Conservation (phyloP, 2,797 vertebrate genomes). For the Paramormyrops hopkinsi region DNA sequence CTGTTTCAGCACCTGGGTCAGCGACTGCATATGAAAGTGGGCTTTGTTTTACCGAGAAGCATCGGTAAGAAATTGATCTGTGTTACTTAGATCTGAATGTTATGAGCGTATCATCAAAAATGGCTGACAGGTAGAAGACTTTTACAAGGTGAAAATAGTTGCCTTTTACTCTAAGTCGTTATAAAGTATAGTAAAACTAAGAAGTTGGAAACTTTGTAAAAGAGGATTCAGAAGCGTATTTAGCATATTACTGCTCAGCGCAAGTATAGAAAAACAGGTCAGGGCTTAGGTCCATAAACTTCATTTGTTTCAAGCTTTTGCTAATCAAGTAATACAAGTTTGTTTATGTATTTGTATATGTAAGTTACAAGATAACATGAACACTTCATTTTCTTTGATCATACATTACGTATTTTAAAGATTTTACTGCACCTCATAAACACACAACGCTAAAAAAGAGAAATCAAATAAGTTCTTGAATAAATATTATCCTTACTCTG, state of each 20-base stretch:
- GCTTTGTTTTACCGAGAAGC: neutral
- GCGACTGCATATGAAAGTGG: neutral
- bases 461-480: neutral
- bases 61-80: neutral
- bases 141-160: neutral
- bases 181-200: neutral
- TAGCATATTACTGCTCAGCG: neutral
- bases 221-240: neutral
- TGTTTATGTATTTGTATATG: neutral
- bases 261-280: slow-evolving; percentile 4
- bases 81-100: neutral
- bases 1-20: slow-evolving; percentile 9
- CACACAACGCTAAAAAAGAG: slow-evolving; percentile 17
- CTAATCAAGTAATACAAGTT: neutral
- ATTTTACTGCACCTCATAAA: slow-evolving; percentile 48
- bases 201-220: neutral
- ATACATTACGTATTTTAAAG: slow-evolving; percentile 31
- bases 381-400: slow-evolving; percentile 11
- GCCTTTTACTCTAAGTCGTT: neutral
- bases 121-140: neutral
- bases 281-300: neutral
- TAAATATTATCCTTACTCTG: neutral
- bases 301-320: neutral
- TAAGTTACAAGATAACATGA: neutral
- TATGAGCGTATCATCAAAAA: neutral